A percentile compares a stretch with the other conserved stretches of the same genome.
Conservation (phyloP, 2,113 vertebrate species). For the Chloropsis hardwickii region DNA sequence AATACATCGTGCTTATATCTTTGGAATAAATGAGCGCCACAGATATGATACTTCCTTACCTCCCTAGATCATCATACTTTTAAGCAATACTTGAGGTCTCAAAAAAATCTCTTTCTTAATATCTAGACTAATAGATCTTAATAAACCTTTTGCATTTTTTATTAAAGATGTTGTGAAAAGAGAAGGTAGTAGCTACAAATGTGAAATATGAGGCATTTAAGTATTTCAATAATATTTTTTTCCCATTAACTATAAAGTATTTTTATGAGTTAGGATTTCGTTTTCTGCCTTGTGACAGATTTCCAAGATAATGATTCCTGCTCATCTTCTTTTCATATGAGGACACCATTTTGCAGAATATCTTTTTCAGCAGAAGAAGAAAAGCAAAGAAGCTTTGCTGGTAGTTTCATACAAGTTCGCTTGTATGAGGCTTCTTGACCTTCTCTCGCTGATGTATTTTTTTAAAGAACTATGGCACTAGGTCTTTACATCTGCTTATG, state of each 20-base stretch:
- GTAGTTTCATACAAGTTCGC: not conserved
- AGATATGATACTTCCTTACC: not conserved
- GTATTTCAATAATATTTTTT: not conserved
- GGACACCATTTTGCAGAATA: not conserved
- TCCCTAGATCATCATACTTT: not conserved
- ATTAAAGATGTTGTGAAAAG: not conserved
- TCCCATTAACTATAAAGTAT: not conserved
- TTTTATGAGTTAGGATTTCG: not conserved
- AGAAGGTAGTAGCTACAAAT: not conserved
- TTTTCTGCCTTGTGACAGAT: not conserved
- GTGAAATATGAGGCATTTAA: not conserved
- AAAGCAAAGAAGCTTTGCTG: not conserved
- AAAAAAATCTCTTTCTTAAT: not conserved
- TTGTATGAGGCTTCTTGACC: not conserved
- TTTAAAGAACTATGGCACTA: not conserved
- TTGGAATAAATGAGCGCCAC: not conserved
- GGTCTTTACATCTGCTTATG: not conserved
- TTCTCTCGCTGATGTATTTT: not conserved
- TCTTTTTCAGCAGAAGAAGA: not conserved
- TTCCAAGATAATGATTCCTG: not conserved
- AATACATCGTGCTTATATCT: not conserved
- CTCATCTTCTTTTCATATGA: not conserved
- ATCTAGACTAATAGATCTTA: not conserved
- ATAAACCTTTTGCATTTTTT: not conserved
- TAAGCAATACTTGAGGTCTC: not conserved